Base-by-base conservation (phyloP, 2,888 invertebrate genomes). In the Coronaproctus castanopsis region DNA sequence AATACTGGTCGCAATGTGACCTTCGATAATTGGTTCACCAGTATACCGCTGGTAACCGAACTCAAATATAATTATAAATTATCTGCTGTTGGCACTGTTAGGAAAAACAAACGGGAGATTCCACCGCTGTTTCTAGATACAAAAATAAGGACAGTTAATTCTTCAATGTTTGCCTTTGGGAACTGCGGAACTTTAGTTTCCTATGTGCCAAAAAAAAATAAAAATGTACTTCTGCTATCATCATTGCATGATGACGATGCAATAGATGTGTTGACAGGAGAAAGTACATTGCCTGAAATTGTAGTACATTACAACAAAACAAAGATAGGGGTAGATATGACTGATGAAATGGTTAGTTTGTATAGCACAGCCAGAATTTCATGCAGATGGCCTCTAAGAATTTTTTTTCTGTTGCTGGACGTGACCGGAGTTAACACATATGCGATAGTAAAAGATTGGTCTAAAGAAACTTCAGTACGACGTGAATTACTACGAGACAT, bases 21-120 rank as follows among this genome's bases (percentile, higher is more conserved):
- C 14, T 36, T 36, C 14, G 36, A 36, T 36, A 36, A 36, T 14
- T 36, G 36, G 36, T 36, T 36, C 36, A 14, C 36, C 36, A n/a
- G n/a, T n/a, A n/a, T n/a, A n/a, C n/a, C n/a, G n/a, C n/a, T n/a
- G n/a, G n/a, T n/a, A n/a, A n/a, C n/a, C n/a, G n/a, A n/a, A n/a
- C n/a, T n/a, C n/a, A n/a, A n/a, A n/a, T n/a, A n/a, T n/a, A n/a
- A n/a, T n/a, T n/a, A n/a, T n/a, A n/a, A n/a, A n/a, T n/a, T n/a
- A n/a, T n/a, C n/a, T n/a, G n/a, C n/a, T n/a, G n/a, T n/a, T n/a
- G 57, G 50, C 19, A 57, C 52, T 24, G 5, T 57, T 19, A 57
- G 36, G 50, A 57, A 52, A 53, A 57, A 57, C 52, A 57, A 57
- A 21, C 21, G 23, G 36, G 57, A 57, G 52, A 51, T 57, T 24